Conservation (phyloP, 37 sponge, comb jelly and placozoan species). For the Amphimedon queenslandica region DNA sequence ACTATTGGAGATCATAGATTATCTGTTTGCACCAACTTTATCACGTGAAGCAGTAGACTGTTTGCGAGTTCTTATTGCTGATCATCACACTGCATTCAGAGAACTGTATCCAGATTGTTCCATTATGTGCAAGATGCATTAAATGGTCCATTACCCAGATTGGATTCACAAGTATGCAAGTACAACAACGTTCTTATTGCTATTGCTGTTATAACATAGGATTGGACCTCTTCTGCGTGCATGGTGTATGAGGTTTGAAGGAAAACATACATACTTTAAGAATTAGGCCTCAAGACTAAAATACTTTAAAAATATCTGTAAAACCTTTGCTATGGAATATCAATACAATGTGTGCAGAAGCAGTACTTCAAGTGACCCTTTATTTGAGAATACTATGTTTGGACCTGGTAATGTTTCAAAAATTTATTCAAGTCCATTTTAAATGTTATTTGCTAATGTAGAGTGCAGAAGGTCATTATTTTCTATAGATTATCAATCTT, state of each 20-base stretch:
- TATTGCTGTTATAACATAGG: constrained; percentile 21
- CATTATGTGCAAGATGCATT: constrained; percentile 53
- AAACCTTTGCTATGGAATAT: constrained; percentile 42
- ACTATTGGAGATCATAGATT: constrained; percentile 39
- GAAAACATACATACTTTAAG: constrained; percentile 53
- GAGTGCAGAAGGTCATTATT: too few relatives aligned
- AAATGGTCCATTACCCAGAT: constrained; percentile 52
- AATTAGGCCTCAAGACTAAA: constrained; percentile 12
- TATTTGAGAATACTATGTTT: background rate
- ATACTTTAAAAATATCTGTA: constrained; percentile 45
- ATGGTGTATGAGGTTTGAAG: constrained; percentile 77
- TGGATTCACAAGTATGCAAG: constrained; percentile 32
- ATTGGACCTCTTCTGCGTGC: constrained; percentile 42
- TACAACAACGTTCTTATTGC: background rate
- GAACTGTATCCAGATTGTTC: constrained; percentile 34
- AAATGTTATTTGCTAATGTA: too few relatives aligned
- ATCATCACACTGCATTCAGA: constrained; percentile 29
- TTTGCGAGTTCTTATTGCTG: constrained; percentile 10
- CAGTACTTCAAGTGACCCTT: background rate
- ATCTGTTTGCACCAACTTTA: constrained; percentile 38
- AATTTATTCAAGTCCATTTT: too few relatives aligned
- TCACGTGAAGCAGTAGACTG: constrained; percentile 10
- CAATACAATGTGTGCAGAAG: constrained; percentile 6
- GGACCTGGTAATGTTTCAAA: too few relatives aligned
- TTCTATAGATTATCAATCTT: background rate